Conservation (phyloP, 2,797 vertebrate species). For the Furcifer pardalis region DNA sequence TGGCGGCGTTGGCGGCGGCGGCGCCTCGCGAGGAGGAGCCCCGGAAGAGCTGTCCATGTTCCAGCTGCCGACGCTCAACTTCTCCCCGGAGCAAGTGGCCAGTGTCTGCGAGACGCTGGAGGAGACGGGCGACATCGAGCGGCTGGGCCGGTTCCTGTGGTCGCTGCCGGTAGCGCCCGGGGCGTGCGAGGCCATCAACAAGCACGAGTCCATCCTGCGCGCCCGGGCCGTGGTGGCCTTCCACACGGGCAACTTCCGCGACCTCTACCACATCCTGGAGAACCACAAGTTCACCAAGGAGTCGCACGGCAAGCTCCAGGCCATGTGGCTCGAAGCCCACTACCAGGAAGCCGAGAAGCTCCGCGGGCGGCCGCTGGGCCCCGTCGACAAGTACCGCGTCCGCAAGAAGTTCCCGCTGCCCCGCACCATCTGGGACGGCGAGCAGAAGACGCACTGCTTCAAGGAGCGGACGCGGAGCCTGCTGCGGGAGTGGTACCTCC, state of each 20-base stretch:
- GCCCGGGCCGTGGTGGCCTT: constrained; percentile 98
- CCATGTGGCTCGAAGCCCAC: constrained; percentile 99
- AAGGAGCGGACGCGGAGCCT: constrained; percentile 99
- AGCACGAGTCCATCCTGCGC: constrained; percentile 98
- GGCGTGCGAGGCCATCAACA: constrained; percentile 99
- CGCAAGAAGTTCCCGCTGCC: constrained; percentile 99
- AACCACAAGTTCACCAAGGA: constrained; percentile 99
- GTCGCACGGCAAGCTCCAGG: constrained; percentile 98
- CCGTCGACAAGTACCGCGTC: constrained; percentile 99
- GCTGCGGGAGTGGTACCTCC: constrained; percentile 99
- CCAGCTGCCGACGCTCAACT: constrained; percentile 99
- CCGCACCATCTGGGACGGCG: constrained; percentile 99
- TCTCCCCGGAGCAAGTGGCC: constrained; percentile 99
- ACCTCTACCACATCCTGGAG: constrained; percentile 99
- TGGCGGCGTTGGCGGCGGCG: constrained; percentile 76
- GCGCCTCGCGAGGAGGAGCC: constrained; percentile 92
- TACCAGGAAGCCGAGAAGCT: constrained; percentile 99
- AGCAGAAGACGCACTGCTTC: constrained; percentile 99
- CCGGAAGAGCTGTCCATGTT: constrained; percentile 99
- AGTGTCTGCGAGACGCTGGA: constrained; percentile 99
- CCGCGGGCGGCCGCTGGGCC: constrained; percentile 95
- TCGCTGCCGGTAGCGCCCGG: constrained; percentile 98
- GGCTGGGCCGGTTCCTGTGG: constrained; percentile 98
- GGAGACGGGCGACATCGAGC: constrained; percentile 99
- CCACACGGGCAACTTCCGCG: constrained; percentile 99